Evolutionary conservation across 1,140 invertebrate species (phyloP).

Genomic region (Mamestra configurata): DNA sequence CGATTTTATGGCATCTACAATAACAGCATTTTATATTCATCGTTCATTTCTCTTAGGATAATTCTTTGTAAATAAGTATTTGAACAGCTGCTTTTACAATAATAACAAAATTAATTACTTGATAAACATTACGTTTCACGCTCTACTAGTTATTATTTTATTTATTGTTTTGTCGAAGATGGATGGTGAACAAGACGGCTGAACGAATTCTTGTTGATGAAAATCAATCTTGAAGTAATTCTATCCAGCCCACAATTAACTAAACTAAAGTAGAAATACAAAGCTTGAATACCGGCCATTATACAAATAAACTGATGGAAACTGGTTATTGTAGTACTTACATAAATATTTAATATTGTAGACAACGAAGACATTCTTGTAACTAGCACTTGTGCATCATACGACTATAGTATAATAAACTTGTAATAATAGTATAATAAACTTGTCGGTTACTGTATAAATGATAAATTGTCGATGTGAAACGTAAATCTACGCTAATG

Average conservation of each 20-base stretch:
- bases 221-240: not conserved
- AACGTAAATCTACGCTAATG: not conserved
- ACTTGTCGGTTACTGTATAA: not conserved
- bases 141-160: too few relatives aligned
- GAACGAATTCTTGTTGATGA: too few relatives aligned
- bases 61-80: not conserved
- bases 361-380: not conserved
- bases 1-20: not conserved
- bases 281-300: not conserved
- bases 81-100: not conserved
- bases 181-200: too few relatives aligned
- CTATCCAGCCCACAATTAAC: too few relatives aligned
- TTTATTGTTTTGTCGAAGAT: too few relatives aligned
- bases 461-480: not conserved
- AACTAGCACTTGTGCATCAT: not conserved
- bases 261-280: not conserved
- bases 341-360: conserved; percentile 24
- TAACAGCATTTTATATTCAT: not conserved
- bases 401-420: conserved; percentile 12
- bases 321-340: conserved; percentile 9
- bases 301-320: conserved; percentile 16
- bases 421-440: too few relatives aligned
- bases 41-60: not conserved
- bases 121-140: too few relatives aligned
- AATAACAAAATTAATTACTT: too few relatives aligned